phyloP scores from a whole-genome alignment of 2,888 invertebrate species.

The Calliphora vomitoria region DNA sequence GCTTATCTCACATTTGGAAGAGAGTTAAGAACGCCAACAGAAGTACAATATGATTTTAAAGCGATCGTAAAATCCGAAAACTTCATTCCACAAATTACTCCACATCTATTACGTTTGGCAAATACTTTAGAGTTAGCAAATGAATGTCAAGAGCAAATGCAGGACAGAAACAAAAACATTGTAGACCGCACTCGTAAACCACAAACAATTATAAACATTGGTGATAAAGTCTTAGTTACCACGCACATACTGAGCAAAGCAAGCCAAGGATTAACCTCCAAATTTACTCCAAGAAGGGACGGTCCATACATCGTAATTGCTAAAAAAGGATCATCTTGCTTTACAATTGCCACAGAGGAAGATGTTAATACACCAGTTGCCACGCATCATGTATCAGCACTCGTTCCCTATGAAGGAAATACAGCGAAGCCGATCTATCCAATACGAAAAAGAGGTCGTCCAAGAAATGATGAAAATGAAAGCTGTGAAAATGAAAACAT shows the following conservation, averaged over 20 bases:
- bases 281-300: conserved; percentile 28
- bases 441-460: conserved; percentile 46
- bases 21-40: conserved; percentile 78
- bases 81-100: conserved; percentile 30
- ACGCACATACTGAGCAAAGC: conserved; percentile 36
- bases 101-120: not conserved
- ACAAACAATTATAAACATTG: not conserved
- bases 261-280: conserved; percentile 70
- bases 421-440: conserved; percentile 31
- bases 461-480: not conserved
- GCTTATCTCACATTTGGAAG: conserved; percentile 80
- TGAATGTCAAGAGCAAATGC: conserved; percentile 19
- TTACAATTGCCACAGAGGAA: conserved; percentile 55
- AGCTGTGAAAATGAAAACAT: not conserved
- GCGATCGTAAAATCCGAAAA: conserved; percentile 24
- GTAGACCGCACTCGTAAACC: not conserved
- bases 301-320: conserved; percentile 36
- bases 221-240: conserved; percentile 37
- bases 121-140: conserved; percentile 14
- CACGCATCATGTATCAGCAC: conserved; percentile 30
- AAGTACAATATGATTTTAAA: conserved; percentile 76
- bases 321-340: conserved; percentile 29
- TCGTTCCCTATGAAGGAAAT: conserved; percentile 40
- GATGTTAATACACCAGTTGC: conserved; percentile 24
- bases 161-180: conserved; percentile 10